Conservation (phyloP, 2,888 invertebrate genomes). For the Synergus gifuensis region DNA sequence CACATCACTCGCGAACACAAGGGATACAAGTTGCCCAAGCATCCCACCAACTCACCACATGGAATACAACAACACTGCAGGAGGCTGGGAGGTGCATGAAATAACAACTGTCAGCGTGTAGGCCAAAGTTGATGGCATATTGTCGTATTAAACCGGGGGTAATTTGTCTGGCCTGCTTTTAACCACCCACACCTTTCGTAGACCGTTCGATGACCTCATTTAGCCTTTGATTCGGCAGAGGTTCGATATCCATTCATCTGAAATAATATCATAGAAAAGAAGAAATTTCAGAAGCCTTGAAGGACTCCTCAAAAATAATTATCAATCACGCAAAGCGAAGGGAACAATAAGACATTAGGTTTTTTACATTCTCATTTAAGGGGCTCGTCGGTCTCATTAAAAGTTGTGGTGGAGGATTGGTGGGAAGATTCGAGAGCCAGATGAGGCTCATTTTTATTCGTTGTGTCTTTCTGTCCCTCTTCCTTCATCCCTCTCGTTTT, state of each 20-base stretch:
- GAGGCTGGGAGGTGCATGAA: conserved; percentile 59
- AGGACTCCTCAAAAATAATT: background rate
- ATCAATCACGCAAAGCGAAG: background rate
- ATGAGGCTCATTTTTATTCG: conserved; percentile 61
- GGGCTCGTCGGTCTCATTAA: conserved; percentile 49
- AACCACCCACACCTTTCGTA: conserved; percentile 61
- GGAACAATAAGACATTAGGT: background rate
- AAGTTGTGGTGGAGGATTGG: conserved; percentile 39
- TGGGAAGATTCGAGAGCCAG: conserved; percentile 55
- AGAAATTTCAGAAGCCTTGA: background rate
- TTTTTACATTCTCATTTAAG: background rate
- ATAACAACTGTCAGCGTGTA: conserved; percentile 68
- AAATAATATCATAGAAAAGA: no score
- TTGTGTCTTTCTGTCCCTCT: background rate
- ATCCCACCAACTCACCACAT: conserved; percentile 48
- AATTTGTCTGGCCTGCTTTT: conserved; percentile 67
- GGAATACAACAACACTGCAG: conserved; percentile 45
- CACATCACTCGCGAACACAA: conserved; percentile 40
- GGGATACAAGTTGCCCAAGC: conserved; percentile 46
- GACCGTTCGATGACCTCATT: conserved; percentile 34
- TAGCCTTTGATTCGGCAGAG: background rate
- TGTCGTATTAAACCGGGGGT: conserved; percentile 68
- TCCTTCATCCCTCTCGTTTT: conserved; percentile 1
- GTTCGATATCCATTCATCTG: no score
- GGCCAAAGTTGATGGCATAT: conserved; percentile 72